A percentile compares a stretch with the other conserved stretches of the same genome.
These are phyloP conservation scores for Climacteris rufus DNA, from an alignment of 2,113 vertebrate genomes.

Conservation along the genomic window DNA sequence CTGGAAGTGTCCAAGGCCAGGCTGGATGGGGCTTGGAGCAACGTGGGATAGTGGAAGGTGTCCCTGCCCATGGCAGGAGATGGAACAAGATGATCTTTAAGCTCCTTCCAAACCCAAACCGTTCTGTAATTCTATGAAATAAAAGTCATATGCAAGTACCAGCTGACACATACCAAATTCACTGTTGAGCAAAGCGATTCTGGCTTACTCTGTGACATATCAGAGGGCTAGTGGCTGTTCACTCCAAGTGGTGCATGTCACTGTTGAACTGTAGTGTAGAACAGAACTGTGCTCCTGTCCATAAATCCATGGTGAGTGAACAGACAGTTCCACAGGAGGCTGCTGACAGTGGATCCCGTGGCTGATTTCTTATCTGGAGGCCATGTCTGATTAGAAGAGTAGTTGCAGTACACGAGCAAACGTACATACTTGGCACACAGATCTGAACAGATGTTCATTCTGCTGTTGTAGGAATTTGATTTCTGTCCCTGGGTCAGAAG, in stretches of 20 bases:
- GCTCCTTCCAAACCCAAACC: background rate
- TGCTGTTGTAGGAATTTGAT: background rate
- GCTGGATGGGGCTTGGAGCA: background rate
- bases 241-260: background rate
- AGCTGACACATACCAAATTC: fast-evolving
- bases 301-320: fast-evolving
- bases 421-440: background rate
- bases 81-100: background rate
- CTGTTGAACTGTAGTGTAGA: background rate
- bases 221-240: background rate
- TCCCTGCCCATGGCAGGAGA: background rate
- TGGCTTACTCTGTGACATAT: background rate
- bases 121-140: background rate
- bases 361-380: background rate
- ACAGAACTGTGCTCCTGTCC: background rate
- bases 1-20: background rate
- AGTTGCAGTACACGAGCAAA: fast-evolving
- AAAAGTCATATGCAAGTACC: background rate
- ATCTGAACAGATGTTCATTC: background rate
- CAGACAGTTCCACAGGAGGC: background rate
- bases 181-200: background rate
- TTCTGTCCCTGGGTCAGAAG: background rate
- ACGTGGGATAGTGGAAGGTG: background rate
- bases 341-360: fast-evolving
- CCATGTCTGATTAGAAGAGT: background rate